These are phyloP conservation scores for Paramormyrops kingsleyae DNA, from an alignment of 2,113 vertebrate species.

Conservation along the genomic window DNA sequence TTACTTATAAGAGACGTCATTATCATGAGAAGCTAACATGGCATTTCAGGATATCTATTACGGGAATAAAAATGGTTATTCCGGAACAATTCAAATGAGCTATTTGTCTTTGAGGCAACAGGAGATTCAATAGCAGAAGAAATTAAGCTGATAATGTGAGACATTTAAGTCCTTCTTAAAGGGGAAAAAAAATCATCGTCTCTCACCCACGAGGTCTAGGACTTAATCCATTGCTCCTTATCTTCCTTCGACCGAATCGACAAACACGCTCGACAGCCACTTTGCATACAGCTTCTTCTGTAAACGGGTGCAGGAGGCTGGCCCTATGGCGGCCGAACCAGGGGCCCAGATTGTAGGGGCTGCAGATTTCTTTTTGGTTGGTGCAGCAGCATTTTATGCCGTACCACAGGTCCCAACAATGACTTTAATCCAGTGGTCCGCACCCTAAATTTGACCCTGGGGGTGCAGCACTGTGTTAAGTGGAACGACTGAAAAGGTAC, in stretches of 20 bases:
- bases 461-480: background rate
- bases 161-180: background rate
- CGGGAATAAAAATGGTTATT: background rate
- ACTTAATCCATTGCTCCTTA: background rate
- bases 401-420: background rate
- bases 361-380: background rate
- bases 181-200: background rate
- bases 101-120: background rate
- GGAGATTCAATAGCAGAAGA: background rate
- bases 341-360: background rate
- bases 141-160: background rate
- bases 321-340: rapidly evolving
- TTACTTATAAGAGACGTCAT: constrained; percentile 22
- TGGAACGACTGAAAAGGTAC: background rate
- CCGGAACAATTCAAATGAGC: background rate
- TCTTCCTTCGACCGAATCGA: background rate
- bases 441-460: background rate
- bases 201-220: background rate
- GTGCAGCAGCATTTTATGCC: background rate
- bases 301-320: background rate
- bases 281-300: background rate
- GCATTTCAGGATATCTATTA: background rate
- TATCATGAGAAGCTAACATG: constrained; percentile 2
- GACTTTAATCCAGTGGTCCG: background rate
- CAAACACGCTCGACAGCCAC: background rate